These are phyloP conservation scores for Dipodomys spectabilis DNA, from an alignment of 2,113 vertebrate species.

Conservation along the genomic window DNA sequence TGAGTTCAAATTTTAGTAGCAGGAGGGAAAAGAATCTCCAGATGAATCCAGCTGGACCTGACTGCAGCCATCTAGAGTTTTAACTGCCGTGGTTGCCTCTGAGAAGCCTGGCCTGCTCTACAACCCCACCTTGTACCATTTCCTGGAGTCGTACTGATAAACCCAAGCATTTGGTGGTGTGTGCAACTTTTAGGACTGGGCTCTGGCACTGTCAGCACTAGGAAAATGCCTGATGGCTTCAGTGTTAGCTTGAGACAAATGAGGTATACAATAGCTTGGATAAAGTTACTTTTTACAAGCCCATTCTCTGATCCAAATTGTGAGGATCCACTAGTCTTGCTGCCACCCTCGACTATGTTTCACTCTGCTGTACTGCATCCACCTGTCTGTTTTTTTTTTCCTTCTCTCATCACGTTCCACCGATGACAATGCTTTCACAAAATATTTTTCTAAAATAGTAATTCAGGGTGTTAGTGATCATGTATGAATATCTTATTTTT, in stretches of 20 bases:
- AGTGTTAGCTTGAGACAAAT: not conserved
- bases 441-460: not conserved
- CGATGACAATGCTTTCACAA: not conserved
- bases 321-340: not conserved
- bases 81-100: not conserved
- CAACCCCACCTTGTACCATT: not conserved
- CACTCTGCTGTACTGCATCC: not conserved
- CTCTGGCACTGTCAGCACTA: not conserved
- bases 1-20: no score
- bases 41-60: not conserved
- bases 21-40: not conserved
- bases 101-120: not conserved
- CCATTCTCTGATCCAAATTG: not conserved
- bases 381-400: not conserved
- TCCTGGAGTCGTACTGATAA: not conserved
- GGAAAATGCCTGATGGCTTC: not conserved
- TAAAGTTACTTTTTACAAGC: not conserved
- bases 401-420: not conserved
- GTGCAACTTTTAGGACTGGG: not conserved
- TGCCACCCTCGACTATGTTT: not conserved
- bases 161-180: not conserved
- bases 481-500: slow-evolving; percentile 19
- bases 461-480: not conserved
- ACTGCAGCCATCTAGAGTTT: not conserved
- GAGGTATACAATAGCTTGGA: not conserved